phyloP scores from a whole-genome alignment of 2,797 vertebrate species.

The Alca torda region DNA sequence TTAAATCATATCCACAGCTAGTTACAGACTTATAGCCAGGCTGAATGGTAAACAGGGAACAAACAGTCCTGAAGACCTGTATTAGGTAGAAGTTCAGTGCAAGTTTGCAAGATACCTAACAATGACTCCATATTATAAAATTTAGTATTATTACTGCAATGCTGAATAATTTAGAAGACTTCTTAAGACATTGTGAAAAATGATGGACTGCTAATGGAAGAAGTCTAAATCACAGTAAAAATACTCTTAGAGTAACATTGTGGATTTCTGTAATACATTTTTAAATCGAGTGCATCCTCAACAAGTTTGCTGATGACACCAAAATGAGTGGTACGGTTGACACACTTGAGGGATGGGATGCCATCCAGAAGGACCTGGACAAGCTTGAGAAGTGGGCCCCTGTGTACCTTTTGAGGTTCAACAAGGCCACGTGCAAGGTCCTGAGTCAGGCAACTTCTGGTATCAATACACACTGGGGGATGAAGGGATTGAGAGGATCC shows the following conservation, averaged over 20 bases:
- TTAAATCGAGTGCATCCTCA: background rate
- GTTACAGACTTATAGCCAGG: background rate
- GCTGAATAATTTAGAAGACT: background rate
- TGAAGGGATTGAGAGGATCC: background rate
- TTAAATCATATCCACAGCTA: background rate
- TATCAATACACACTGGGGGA: background rate
- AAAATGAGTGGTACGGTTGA: background rate
- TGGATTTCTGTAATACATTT: background rate
- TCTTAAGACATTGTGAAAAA: background rate
- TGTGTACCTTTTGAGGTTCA: background rate
- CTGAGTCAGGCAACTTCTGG: background rate
- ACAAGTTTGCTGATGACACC: background rate
- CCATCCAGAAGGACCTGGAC: background rate
- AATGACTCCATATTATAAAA: background rate
- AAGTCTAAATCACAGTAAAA: constrained; percentile 2
- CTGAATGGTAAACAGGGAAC: background rate
- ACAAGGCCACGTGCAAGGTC: background rate
- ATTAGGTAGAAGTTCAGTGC: background rate
- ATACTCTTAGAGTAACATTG: background rate
- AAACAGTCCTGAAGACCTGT: background rate
- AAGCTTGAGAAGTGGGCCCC: background rate
- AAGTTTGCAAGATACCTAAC: background rate
- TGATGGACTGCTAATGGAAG: background rate
- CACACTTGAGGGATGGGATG: background rate
- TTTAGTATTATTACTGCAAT: background rate